Conservation (phyloP, 2,797 vertebrate genomes). For the Cheirogaleus major region DNA sequence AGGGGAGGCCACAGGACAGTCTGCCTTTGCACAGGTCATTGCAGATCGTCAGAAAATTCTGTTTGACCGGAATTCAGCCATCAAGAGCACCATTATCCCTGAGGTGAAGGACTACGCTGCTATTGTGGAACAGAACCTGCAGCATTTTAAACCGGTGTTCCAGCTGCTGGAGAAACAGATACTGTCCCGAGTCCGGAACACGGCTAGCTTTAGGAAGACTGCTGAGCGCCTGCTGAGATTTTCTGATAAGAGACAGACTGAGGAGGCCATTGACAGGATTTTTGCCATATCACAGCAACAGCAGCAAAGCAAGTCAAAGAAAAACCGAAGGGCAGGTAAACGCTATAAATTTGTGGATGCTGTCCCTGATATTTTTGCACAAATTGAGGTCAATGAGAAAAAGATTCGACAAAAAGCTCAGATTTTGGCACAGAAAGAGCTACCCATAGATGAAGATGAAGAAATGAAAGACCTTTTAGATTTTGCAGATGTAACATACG, state of each 20-base stretch:
- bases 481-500: conserved; percentile 89
- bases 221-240: conserved; percentile 94
- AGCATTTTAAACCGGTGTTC: conserved; percentile 95
- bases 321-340: conserved; percentile 86
- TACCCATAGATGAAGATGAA: conserved; percentile 92
- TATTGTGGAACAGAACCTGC: conserved; percentile 93
- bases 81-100: conserved; percentile 80
- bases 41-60: conserved; percentile 92
- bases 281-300: conserved; percentile 92
- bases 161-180: conserved; percentile 96
- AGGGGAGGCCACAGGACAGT: conserved; percentile 87
- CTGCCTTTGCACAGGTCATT: conserved; percentile 93
- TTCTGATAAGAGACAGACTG: conserved; percentile 94
- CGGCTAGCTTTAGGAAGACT: conserved; percentile 92
- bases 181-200: conserved; percentile 93
- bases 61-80: conserved; percentile 89
- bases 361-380: conserved; percentile 95
- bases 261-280: conserved; percentile 93
- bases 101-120: conserved; percentile 93
- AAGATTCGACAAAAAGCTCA: conserved; percentile 92
- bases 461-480: conserved; percentile 94
- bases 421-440: conserved; percentile 91
- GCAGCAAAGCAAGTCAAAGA: conserved; percentile 88
- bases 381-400: conserved; percentile 95
- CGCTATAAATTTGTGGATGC: conserved; percentile 92